A percentile compares a stretch with the other conserved stretches of the same genome.
These are phyloP conservation scores for Stenodema calcarata DNA, from an alignment of 2,888 invertebrate genomes.

Conservation along the genomic window DNA sequence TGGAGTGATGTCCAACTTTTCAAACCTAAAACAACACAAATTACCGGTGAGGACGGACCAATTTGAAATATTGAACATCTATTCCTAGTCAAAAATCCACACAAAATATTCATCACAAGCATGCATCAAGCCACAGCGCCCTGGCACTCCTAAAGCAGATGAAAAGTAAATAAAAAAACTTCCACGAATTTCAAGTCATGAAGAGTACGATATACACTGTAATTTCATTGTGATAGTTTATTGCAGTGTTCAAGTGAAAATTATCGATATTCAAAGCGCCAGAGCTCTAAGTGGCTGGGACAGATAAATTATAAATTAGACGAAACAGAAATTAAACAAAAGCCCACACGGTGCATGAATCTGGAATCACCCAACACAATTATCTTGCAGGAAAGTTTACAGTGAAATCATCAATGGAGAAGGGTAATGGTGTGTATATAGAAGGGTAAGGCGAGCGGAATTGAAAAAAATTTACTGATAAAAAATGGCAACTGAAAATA, in stretches of 20 bases:
- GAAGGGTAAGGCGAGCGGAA: neutral
- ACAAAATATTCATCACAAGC: neutral
- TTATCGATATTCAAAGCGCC: slow-evolving; percentile 48
- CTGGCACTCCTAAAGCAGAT: slow-evolving; percentile 53
- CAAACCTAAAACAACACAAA: slow-evolving; percentile 77
- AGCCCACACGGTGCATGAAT: slow-evolving; percentile 33
- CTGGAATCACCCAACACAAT: neutral
- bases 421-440: neutral
- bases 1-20: slow-evolving; percentile 98
- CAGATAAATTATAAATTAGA: slow-evolving; percentile 8
- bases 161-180: neutral
- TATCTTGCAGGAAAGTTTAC: neutral
- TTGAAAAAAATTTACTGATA: neutral
- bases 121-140: slow-evolving; percentile 54
- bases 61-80: neutral
- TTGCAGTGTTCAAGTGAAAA: neutral
- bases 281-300: slow-evolving; percentile 53
- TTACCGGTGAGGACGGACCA: neutral
- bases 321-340: neutral
- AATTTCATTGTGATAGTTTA: neutral
- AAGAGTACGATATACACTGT: slow-evolving; percentile 18
- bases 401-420: neutral
- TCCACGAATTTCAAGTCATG: neutral
- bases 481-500: neutral
- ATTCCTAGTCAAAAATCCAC: neutral